Evolutionary conservation across 2,797 vertebrate species (phyloP).

Genomic region (Taeniopygia guttata): DNA sequence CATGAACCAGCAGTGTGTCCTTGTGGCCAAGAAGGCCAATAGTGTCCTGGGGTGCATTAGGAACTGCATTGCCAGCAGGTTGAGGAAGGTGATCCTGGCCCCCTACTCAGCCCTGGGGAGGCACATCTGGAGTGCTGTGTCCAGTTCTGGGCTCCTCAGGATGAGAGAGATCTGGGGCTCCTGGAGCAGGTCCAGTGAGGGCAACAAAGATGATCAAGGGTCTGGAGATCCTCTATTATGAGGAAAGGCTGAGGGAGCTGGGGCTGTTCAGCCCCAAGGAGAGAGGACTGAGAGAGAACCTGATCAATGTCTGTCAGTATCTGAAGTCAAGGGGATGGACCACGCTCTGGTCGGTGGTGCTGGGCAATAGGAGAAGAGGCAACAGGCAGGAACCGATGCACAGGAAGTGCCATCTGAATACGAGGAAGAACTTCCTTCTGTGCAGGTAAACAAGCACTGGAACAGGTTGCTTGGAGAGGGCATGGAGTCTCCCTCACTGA

Average conservation of each 20-base stretch:
- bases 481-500: background rate
- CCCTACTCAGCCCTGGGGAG: background rate
- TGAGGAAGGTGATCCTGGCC: accelerated
- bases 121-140: background rate
- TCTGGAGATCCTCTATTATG: background rate
- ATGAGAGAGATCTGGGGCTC: background rate
- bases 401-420: background rate
- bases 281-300: background rate
- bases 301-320: background rate
- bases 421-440: background rate
- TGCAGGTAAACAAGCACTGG: background rate
- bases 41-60: too few species aligned
- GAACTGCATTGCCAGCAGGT: background rate
- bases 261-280: background rate
- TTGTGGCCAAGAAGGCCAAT: background rate
- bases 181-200: background rate
- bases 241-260: background rate
- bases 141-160: background rate
- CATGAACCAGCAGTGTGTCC: background rate
- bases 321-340: background rate
- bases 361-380: background rate
- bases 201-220: accelerated
- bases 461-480: background rate
- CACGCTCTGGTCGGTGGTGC: background rate
- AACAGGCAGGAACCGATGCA: background rate